phyloP scores from a whole-genome alignment of 2,888 invertebrate genomes.

The Hydrotaea cyrtoneurina region DNA sequence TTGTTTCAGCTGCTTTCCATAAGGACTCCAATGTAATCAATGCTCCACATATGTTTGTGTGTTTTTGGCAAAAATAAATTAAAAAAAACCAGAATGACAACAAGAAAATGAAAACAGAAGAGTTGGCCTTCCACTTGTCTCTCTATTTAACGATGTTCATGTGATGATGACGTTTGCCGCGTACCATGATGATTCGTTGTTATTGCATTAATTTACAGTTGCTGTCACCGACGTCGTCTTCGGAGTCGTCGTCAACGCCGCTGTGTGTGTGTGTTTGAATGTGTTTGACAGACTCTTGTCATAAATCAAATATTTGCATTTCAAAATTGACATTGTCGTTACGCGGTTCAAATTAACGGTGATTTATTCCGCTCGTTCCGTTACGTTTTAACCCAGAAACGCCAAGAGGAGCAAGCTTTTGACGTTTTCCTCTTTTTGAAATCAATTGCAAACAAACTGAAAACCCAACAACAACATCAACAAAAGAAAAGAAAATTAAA shows the following conservation, averaged over 20 bases:
- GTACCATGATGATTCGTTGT: constrained; percentile 23
- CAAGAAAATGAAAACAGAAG: not conserved
- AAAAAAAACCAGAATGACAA: constrained; percentile 2
- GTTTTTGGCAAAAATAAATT: constrained; percentile 14
- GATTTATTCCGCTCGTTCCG: constrained; percentile 35
- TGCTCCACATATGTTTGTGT: not conserved
- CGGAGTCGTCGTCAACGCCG: constrained; percentile 30
- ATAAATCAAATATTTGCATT: constrained; percentile 79
- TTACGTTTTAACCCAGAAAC: not conserved
- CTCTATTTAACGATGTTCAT: not conserved
- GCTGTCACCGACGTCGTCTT: constrained; percentile 42
- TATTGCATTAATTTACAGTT: constrained; percentile 4
- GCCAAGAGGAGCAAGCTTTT: constrained; percentile 2
- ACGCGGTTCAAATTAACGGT: constrained; percentile 73
- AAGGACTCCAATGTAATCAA: not conserved
- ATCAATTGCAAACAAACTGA: not conserved
- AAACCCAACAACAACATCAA: not conserved
- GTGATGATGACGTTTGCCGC: not conserved
- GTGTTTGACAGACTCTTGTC: constrained; percentile 66
- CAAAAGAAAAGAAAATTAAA: not conserved
- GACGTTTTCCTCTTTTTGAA: constrained; percentile 12
- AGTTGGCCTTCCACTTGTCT: constrained; percentile 18
- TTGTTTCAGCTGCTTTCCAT: not conserved
- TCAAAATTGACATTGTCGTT: constrained; percentile 77
- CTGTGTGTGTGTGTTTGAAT: constrained; percentile 36